phyloP scores from a whole-genome alignment of 2,113 vertebrate species.

The Argyrosomus japonicus region DNA sequence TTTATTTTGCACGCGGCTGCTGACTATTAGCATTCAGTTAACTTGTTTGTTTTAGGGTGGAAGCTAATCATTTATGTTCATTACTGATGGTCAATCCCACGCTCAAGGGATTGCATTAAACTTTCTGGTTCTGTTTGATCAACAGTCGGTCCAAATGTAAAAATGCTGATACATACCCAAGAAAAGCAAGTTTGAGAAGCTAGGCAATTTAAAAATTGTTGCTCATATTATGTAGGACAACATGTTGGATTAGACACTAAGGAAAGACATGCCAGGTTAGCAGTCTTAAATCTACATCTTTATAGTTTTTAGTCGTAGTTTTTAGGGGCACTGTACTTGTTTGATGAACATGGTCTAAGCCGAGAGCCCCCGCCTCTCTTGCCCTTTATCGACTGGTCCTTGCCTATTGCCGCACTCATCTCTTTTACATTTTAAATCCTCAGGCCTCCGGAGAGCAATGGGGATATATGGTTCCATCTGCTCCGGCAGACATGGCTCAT shows the following conservation, averaged over 20 bases:
- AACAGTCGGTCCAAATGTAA: not conserved
- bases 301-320: slow-evolving; percentile 27
- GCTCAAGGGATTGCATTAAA: not conserved
- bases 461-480: slow-evolving; percentile 84
- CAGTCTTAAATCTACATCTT: not conserved
- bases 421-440: slow-evolving; percentile 83
- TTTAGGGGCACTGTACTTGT: slow-evolving; percentile 22
- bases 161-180: not conserved
- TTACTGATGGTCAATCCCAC: not conserved
- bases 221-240: not conserved
- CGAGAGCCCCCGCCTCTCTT: slow-evolving; percentile 37
- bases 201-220: not conserved
- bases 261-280: not conserved
- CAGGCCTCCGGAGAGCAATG: slow-evolving; percentile 71
- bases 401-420: slow-evolving; percentile 57
- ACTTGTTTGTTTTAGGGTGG: not conserved
- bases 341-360: slow-evolving; percentile 42
- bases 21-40: not conserved
- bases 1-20: slow-evolving; percentile 9
- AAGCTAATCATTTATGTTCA: not conserved
- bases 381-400: slow-evolving; percentile 59
- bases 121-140: not conserved
- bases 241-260: slow-evolving; percentile 29
- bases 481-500: slow-evolving; percentile 74
- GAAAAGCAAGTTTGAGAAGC: not conserved